Evolutionary conservation across 2,113 vertebrate genomes (phyloP).

Genomic region (Pao palembangensis): DNA sequence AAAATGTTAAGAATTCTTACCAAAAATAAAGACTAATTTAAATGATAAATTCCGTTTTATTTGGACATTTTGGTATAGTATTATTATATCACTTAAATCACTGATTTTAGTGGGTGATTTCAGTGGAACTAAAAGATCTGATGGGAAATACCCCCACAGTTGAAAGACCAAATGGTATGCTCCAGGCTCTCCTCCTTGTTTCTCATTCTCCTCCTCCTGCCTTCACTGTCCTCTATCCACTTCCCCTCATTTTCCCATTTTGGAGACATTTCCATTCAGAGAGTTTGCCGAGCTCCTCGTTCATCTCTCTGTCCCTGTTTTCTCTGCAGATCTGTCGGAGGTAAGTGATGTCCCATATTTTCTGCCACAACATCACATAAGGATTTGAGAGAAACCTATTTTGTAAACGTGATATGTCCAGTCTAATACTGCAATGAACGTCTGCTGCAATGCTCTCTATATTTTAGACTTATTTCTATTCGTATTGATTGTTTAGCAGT

Average conservation of each 20-base stretch:
- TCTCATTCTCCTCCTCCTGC: slow-evolving; percentile 57
- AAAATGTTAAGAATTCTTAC: too few species aligned
- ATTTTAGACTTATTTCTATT: slow-evolving; percentile 18
- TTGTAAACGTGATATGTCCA: slow-evolving; percentile 11
- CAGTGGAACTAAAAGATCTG: background rate
- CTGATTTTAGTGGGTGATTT: background rate
- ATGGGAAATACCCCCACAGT: slow-evolving; percentile 33
- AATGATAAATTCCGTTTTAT: too few species aligned
- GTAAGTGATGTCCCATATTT: slow-evolving; percentile 47
- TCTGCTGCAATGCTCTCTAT: slow-evolving; percentile 8
- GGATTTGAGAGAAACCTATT: slow-evolving; percentile 24
- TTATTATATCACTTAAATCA: background rate
- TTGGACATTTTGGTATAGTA: too few species aligned
- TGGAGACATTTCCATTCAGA: slow-evolving; percentile 55
- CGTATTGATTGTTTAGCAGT: slow-evolving; percentile 22
- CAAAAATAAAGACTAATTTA: too few species aligned
- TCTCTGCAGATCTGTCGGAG: slow-evolving; percentile 34
- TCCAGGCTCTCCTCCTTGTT: slow-evolving; percentile 56
- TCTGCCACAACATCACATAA: slow-evolving; percentile 9
- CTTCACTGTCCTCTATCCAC: slow-evolving; percentile 67
- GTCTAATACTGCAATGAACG: slow-evolving; percentile 16
- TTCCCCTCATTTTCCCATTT: slow-evolving; percentile 46
- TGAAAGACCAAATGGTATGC: slow-evolving; percentile 54
- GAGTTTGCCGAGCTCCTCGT: slow-evolving; percentile 13
- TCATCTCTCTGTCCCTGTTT: slow-evolving; percentile 12